These are phyloP conservation scores for Drosophila orena DNA, from an alignment of 1,140 invertebrate species.

Conservation along the genomic window DNA sequence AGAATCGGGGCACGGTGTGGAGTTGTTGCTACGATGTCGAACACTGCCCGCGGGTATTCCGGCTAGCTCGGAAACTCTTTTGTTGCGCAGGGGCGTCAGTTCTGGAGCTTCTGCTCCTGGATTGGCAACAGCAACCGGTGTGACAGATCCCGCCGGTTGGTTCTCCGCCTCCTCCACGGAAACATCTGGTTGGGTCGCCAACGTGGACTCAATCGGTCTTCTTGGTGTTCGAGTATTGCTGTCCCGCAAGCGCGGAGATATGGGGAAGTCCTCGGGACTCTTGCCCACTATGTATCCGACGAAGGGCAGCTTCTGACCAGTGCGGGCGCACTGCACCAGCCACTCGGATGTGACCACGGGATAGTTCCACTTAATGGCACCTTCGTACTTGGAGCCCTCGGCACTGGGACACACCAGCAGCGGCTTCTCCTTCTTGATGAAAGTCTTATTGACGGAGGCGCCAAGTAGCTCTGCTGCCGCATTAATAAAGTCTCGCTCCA, in stretches of 20 bases:
- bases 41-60: conserved; percentile 3
- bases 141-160: conserved; percentile 13
- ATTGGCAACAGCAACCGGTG: neutral
- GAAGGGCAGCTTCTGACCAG: conserved; percentile 86
- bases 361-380: conserved; percentile 92
- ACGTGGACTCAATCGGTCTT: neutral
- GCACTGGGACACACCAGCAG: conserved; percentile 89
- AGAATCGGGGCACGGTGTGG: conserved; percentile 39
- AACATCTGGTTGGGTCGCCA: neutral
- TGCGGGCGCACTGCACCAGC: conserved; percentile 89
- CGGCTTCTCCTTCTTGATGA: conserved; percentile 86
- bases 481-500: conserved; percentile 90
- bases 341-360: conserved; percentile 91
- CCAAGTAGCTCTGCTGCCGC: conserved; percentile 89
- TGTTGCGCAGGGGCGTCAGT: conserved; percentile 74
- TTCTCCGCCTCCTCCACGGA: conserved; percentile 28
- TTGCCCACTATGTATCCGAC: conserved; percentile 88
- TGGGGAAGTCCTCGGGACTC: conserved; percentile 67
- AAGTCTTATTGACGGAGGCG: conserved; percentile 87
- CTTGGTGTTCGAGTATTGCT: conserved; percentile 24
- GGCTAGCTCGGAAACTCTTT: conserved; percentile 69
- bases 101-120: conserved; percentile 21
- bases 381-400: conserved; percentile 92
- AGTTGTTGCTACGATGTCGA: conserved; percentile 23
- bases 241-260: conserved; percentile 58